phyloP scores from a whole-genome alignment of 2,797 vertebrate genomes.

The Spinibarbus caldwelli region DNA sequence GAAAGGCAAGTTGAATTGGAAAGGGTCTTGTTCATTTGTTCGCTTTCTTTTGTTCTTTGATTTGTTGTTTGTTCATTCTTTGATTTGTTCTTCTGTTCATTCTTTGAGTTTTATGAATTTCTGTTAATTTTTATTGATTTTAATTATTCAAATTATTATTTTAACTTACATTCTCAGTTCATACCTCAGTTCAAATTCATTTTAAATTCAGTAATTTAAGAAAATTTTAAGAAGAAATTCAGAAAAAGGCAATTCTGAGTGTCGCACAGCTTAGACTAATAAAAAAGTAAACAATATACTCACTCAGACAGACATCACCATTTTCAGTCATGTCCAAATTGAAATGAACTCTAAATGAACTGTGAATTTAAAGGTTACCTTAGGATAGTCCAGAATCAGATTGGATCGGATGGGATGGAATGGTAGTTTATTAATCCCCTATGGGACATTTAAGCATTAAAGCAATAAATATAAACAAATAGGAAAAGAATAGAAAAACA shows the following conservation, averaged over 20 bases:
- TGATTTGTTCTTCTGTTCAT: background rate
- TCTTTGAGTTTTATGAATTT: background rate
- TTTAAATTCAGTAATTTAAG: background rate
- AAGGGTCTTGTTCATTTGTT: background rate
- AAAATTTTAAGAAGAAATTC: too few relatives aligned
- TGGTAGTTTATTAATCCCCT: background rate
- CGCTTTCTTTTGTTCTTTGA: background rate
- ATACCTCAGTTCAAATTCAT: background rate
- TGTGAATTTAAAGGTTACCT: background rate
- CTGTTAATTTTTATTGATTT: background rate
- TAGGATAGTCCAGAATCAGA: background rate
- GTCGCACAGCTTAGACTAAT: background rate
- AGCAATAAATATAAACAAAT: background rate
- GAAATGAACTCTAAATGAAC: conserved; percentile 5
- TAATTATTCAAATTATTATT: background rate
- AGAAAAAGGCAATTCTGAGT: background rate
- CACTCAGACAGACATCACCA: too few relatives aligned
- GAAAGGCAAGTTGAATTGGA: background rate
- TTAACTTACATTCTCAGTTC: background rate
- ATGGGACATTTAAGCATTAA: background rate
- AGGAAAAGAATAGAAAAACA: too few relatives aligned
- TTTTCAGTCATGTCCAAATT: conserved; percentile 1
- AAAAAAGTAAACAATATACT: too few relatives aligned
- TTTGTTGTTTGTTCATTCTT: background rate
- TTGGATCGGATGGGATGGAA: background rate